Percentiles rank a stretch among this genome's conserved stretches.
Conservation (phyloP, 2,888 invertebrate species). For the Kuschelorhynchus macadamiae region DNA sequence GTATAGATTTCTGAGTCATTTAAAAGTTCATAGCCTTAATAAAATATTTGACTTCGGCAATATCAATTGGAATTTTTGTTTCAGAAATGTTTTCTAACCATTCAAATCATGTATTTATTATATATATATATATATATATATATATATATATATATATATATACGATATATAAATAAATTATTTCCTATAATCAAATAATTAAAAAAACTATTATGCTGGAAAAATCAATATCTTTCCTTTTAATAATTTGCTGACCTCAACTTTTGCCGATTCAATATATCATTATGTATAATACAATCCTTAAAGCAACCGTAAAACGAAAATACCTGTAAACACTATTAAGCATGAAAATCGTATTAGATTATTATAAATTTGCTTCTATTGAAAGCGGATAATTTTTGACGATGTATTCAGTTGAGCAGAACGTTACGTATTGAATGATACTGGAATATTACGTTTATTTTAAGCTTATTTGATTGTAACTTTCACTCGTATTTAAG, state of each 20-base stretch:
- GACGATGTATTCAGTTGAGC: constrained; percentile 1
- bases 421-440: constrained; percentile 2
- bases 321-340: constrained; percentile 2
- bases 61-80: no score
- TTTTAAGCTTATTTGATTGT: constrained; percentile 1
- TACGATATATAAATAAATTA: no score
- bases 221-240: constrained; percentile 1
- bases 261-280: background rate
- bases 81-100: no score
- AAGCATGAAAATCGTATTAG: constrained; percentile 9
- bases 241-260: background rate
- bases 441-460: constrained; percentile 4
- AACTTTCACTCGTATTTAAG: constrained; percentile 25
- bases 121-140: no score
- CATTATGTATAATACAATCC: constrained; percentile 2
- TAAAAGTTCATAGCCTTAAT: no score
- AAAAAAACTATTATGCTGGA: background rate
- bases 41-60: no score
- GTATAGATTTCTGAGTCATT: no score
- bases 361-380: background rate
- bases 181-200: background rate
- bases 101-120: no score
- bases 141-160: no score
- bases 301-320: background rate
- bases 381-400: background rate